A percentile compares a stretch with the other conserved stretches of the same genome.
Evolutionary conservation across 2,888 invertebrate genomes (phyloP).

Genomic region (Saturnia japonica): DNA sequence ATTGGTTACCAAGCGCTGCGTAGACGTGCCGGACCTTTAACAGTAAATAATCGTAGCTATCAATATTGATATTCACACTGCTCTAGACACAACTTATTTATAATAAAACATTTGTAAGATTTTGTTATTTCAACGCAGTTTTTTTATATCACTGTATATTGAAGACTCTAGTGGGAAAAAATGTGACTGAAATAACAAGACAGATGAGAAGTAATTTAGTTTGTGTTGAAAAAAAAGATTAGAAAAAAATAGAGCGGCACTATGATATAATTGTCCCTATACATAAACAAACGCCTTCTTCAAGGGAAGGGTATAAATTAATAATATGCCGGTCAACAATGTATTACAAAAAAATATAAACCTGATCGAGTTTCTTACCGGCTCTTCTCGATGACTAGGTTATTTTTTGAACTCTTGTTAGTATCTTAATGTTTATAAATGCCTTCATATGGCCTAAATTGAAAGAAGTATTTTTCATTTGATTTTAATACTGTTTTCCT

Average conservation of each 20-base stretch:
- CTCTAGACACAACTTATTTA: not conserved
- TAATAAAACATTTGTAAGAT: not conserved
- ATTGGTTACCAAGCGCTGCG: not conserved
- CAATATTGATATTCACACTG: not conserved
- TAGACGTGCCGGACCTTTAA: not conserved
- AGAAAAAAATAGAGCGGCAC: not conserved
- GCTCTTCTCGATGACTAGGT: too few species aligned
- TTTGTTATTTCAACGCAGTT: not conserved
- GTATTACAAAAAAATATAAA: too few species aligned
- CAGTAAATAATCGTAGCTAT: not conserved
- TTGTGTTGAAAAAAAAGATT: not conserved
- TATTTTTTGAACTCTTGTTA: too few species aligned
- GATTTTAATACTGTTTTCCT: too few species aligned
- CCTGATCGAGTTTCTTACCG: too few species aligned
- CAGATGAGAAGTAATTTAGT: not conserved
- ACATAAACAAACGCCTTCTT: not conserved
- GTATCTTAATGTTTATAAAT: too few species aligned
- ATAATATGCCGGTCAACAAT: too few species aligned
- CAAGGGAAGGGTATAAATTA: too few species aligned
- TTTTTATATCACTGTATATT: not conserved
- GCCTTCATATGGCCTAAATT: too few species aligned
- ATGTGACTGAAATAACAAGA: too few species aligned
- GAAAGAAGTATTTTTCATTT: too few species aligned
- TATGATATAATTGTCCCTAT: not conserved
- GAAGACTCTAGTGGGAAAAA: too few species aligned